Percentiles rank a stretch among this genome's conserved stretches.
These are phyloP conservation scores for Drosophila leontia DNA, from an alignment of 1,140 invertebrate species.

Conservation along the genomic window DNA sequence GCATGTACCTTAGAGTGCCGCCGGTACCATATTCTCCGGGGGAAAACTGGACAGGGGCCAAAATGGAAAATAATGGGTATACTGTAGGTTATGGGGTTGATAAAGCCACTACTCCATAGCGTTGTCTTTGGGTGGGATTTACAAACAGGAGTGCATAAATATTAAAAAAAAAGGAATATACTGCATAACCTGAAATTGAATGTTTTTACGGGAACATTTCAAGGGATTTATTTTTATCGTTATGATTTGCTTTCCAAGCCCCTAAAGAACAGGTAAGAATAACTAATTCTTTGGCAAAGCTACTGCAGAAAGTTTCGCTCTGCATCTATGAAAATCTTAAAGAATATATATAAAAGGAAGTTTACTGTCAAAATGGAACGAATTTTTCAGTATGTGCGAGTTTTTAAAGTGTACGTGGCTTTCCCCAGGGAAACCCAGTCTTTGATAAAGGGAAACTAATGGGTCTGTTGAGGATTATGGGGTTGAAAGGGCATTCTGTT, in stretches of 20 bases:
- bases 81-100: constrained; percentile 28
- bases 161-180: constrained; percentile 9
- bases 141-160: constrained; percentile 24
- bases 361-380: constrained; percentile 66
- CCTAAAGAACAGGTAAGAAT: constrained; percentile 9
- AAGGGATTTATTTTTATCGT: constrained; percentile 16
- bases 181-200: constrained; percentile 2
- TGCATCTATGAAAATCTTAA: not conserved
- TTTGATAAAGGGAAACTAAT: constrained; percentile 11
- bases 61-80: constrained; percentile 23
- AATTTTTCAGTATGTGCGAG: constrained; percentile 28
- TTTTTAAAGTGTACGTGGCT: constrained; percentile 1
- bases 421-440: constrained; percentile 39
- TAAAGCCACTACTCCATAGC: constrained; percentile 19
- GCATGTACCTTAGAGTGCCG: constrained; percentile 31
- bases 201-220: not conserved
- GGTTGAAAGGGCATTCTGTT: constrained; percentile 5
- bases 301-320: not conserved
- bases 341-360: constrained; percentile 19
- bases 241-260: not conserved
- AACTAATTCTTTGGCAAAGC: not conserved
- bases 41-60: constrained; percentile 46
- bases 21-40: constrained; percentile 18
- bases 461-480: constrained; percentile 14
- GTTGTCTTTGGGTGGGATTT: constrained; percentile 10